These are phyloP conservation scores for Acanthochromis polyacanthus DNA, from an alignment of 2,113 vertebrate genomes.

Conservation along the genomic window DNA sequence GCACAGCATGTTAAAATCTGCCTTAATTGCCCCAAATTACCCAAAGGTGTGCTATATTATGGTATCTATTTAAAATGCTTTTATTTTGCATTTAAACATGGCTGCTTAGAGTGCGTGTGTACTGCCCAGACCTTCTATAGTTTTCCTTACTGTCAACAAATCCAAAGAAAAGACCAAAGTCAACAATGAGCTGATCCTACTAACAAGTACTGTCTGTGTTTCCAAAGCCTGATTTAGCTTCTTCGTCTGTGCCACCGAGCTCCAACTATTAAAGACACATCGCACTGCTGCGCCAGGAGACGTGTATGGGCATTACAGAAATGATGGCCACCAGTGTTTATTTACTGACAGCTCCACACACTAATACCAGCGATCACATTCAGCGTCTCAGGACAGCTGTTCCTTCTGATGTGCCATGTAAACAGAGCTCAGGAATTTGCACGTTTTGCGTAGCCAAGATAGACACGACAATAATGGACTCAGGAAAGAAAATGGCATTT, in stretches of 20 bases:
- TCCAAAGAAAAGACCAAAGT: no score
- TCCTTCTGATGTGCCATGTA: slow-evolving; percentile 10
- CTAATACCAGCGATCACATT: slow-evolving; percentile 25
- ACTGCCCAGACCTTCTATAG: no score
- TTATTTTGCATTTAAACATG: no score
- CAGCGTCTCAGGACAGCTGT: slow-evolving; percentile 14
- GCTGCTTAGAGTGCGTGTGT: no score
- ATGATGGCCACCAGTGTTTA: background rate
- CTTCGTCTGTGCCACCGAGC: background rate
- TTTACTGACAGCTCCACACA: slow-evolving; percentile 7
- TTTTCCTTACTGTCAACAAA: no score
- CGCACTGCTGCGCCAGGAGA: background rate
- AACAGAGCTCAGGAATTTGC: slow-evolving; percentile 26
- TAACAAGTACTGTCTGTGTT: no score
- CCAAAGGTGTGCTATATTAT: no score
- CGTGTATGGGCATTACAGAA: background rate
- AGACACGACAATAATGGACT: slow-evolving; percentile 7
- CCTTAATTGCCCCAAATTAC: no score
- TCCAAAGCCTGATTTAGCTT: background rate
- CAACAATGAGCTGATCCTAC: no score
- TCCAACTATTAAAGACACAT: background rate
- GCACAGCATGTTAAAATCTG: no score
- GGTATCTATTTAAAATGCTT: no score
- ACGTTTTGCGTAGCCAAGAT: background rate
- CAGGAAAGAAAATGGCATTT: background rate